phyloP scores from a whole-genome alignment of 2,113 vertebrate genomes.

The Apteryx mantelli region DNA sequence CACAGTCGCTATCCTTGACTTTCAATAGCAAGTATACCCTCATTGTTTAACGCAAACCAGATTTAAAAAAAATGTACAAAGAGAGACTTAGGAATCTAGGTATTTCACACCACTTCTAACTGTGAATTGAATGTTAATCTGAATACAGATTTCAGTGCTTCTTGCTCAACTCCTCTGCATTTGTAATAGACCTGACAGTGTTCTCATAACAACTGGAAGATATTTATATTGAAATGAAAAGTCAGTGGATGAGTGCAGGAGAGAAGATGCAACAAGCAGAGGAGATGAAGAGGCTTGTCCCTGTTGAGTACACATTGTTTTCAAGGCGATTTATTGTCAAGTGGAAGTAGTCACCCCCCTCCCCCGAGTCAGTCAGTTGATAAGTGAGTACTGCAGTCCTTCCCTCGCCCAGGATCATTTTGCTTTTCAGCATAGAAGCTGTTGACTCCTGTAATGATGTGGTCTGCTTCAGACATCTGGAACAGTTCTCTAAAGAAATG shows the following conservation, averaged over 20 bases:
- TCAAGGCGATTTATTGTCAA: neutral
- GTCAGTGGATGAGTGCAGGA: neutral
- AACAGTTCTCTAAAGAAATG: neutral
- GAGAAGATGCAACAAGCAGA: neutral
- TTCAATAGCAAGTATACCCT: neutral
- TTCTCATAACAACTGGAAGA: neutral
- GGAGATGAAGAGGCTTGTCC: neutral
- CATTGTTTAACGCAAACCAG: rapidly evolving
- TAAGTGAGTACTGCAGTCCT: too few species aligned
- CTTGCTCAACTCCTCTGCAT: neutral
- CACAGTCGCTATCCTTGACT: neutral
- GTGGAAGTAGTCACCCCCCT: too few species aligned
- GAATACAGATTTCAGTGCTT: neutral
- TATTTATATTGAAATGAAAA: rapidly evolving
- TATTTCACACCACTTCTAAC: neutral
- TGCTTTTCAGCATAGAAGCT: neutral
- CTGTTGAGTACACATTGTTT: neutral
- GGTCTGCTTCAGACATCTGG: constrained; percentile 1
- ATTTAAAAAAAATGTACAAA: neutral
- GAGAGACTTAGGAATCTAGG: neutral
- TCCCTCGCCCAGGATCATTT: neutral
- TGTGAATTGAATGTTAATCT: rapidly evolving
- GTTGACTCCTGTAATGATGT: neutral
- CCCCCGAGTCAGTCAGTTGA: too few species aligned
- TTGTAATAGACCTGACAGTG: rapidly evolving